Evolutionary conservation across 92 coral and sea anemone species (phyloP).

Genomic region (Palythoa heliodiscus): DNA sequence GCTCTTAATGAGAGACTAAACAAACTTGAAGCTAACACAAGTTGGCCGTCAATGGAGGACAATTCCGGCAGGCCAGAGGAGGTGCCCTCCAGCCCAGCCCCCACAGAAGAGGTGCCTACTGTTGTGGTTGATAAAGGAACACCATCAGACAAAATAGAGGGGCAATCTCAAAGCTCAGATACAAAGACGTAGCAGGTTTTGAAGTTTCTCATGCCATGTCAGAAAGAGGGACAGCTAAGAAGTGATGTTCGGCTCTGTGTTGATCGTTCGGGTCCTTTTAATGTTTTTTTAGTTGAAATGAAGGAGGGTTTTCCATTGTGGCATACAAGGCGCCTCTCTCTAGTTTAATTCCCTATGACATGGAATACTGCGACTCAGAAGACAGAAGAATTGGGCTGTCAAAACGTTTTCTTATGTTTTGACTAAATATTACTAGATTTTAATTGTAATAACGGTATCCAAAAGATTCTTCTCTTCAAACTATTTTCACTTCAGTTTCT

Average conservation of each 20-base stretch:
- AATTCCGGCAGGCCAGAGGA: slow-evolving; percentile 60
- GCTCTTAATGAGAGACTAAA: slow-evolving; percentile 95
- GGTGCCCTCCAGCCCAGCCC: slow-evolving; percentile 55
- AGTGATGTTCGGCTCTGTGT: background rate
- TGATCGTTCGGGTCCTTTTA: background rate
- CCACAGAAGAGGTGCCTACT: slow-evolving; percentile 70
- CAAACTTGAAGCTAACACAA: slow-evolving; percentile 87
- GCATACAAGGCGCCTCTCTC: no score
- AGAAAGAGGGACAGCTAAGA: background rate
- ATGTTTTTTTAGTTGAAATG: background rate
- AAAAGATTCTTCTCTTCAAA: background rate
- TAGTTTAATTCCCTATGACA: background rate
- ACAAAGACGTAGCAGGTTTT: slow-evolving; percentile 53
- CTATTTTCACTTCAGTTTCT: no score
- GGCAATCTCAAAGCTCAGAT: slow-evolving; percentile 59
- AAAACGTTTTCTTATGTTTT: background rate
- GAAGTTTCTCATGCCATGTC: background rate
- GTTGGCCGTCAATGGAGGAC: slow-evolving; percentile 96
- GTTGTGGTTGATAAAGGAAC: slow-evolving; percentile 70
- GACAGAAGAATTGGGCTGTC: background rate
- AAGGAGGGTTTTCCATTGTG: background rate
- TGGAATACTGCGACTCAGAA: background rate
- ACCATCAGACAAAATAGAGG: slow-evolving; percentile 50
- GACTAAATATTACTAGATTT: background rate
- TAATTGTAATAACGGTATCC: background rate